Conservation (phyloP, 2,113 vertebrate species). For the Tachycineta bicolor region DNA sequence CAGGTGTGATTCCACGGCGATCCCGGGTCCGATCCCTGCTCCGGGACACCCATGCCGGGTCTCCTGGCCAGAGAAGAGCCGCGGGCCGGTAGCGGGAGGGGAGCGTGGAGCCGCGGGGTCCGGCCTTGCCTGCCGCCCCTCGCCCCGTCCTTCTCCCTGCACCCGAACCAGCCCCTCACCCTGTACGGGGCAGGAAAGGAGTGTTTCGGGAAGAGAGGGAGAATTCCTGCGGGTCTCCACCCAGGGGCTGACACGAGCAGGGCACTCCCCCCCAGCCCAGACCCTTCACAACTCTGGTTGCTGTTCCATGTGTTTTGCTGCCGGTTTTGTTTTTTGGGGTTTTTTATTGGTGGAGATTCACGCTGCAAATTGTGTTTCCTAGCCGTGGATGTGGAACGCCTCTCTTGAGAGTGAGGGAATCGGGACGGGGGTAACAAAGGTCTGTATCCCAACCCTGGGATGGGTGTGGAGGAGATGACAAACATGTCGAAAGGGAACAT, state of each 20-base stretch:
- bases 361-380: fast-evolving
- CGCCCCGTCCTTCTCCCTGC: too few species aligned
- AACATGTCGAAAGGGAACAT: fast-evolving
- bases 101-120: neutral
- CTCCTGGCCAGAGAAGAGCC: neutral
- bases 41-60: fast-evolving
- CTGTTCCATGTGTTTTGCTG: fast-evolving
- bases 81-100: neutral
- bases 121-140: neutral
- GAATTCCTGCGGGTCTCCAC: fast-evolving
- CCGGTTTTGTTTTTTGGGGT: too few species aligned
- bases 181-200: fast-evolving
- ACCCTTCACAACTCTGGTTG: fast-evolving
- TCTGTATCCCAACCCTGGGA: fast-evolving
- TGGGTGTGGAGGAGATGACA: fast-evolving
- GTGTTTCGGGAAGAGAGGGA: fast-evolving
- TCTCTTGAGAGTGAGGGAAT: fast-evolving
- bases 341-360: fast-evolving
- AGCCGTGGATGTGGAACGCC: fast-evolving
- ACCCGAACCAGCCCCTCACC: fast-evolving
- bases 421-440: fast-evolving
- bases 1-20: fast-evolving
- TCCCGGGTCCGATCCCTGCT: fast-evolving
- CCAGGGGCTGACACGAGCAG: fast-evolving
- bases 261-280: fast-evolving